phyloP scores from a whole-genome alignment of 2,113 vertebrate genomes.

The Eupsittula cactorum region DNA sequence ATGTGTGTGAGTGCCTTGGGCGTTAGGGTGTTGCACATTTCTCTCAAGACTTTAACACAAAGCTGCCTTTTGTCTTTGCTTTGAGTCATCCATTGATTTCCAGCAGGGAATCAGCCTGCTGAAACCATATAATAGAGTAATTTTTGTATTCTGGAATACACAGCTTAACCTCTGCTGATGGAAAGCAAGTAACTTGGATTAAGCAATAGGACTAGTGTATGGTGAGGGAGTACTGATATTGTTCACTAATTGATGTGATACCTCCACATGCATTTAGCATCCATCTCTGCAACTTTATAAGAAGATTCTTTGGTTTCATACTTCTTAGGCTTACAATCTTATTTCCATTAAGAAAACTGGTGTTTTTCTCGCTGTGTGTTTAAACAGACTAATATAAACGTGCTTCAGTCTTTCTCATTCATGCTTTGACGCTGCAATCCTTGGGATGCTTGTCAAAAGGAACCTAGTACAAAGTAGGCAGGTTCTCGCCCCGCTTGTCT shows the following conservation, averaged over 20 bases:
- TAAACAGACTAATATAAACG: not conserved
- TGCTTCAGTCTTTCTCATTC: not conserved
- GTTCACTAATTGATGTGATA: not conserved
- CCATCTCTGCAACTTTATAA: not conserved
- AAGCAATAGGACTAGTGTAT: fast-evolving
- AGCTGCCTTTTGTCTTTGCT: not conserved
- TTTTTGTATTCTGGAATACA: not conserved
- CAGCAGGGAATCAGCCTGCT: not conserved
- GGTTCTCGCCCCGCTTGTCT: fast-evolving
- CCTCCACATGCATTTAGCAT: not conserved
- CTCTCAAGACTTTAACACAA: not conserved
- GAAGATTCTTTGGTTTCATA: not conserved
- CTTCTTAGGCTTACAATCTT: not conserved
- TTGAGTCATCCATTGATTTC: not conserved
- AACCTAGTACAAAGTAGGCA: not conserved
- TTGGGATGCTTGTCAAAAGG: not conserved
- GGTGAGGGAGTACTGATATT: not conserved
- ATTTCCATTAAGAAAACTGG: not conserved
- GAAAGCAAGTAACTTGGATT: not conserved
- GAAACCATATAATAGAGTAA: not conserved
- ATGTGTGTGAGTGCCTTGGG: not conserved
- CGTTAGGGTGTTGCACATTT: not conserved
- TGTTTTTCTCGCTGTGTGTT: not conserved
- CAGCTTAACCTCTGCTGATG: not conserved
- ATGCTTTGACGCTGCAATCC: not conserved